phyloP scores from a whole-genome alignment of 2,113 vertebrate species.

The Hylia prasina region DNA sequence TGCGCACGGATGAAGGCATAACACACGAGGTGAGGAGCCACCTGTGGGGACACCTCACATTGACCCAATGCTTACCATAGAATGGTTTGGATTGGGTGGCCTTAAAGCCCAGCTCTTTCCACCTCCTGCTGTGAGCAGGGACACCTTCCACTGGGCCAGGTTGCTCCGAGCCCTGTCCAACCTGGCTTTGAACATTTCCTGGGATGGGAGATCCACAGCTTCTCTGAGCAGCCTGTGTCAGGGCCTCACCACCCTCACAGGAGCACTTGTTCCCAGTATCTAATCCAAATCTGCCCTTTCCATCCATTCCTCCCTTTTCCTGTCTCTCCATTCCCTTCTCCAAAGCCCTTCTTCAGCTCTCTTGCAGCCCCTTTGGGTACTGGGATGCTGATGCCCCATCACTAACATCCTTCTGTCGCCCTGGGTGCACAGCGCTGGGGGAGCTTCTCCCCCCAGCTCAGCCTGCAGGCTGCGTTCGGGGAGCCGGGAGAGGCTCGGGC shows the following conservation, averaged over 20 bases:
- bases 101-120: not conserved
- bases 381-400: not conserved
- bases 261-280: not conserved
- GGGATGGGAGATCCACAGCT: not conserved
- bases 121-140: not conserved
- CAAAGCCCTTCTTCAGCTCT: not conserved
- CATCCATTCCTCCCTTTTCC: not conserved
- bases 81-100: not conserved
- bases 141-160: not conserved
- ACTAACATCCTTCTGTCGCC: not conserved
- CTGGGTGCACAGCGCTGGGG: conserved; percentile 80
- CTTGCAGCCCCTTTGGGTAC: too few relatives aligned
- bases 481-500: conserved; percentile 57
- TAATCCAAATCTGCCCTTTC: not conserved
- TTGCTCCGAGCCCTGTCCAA: not conserved
- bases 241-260: not conserved
- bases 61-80: fast-evolving
- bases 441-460: conserved; percentile 70
- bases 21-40: conserved; percentile 76
- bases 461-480: conserved; percentile 73
- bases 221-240: not conserved
- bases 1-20: conserved; percentile 82
- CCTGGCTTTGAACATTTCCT: not conserved
- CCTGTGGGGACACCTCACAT: fast-evolving
- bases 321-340: not conserved